Evolutionary conservation across 2,888 invertebrate genomes (phyloP).

Genomic region (Eristalis tenax): DNA sequence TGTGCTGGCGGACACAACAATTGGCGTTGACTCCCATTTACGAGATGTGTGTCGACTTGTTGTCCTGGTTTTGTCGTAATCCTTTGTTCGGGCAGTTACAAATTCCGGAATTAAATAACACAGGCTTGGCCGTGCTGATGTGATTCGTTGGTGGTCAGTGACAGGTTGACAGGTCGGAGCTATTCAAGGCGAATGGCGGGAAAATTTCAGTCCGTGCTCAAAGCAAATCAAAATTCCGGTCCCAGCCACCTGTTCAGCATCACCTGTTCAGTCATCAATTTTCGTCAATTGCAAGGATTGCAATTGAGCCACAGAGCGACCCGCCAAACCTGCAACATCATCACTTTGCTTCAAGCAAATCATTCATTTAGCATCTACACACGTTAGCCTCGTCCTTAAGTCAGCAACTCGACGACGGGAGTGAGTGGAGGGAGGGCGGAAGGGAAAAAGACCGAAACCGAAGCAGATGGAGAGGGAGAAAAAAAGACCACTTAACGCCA

Average conservation of each 20-base stretch:
- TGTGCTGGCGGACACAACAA: background rate
- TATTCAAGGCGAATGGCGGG: background rate
- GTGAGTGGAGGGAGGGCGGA: no score
- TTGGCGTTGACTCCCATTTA: background rate
- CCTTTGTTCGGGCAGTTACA: background rate
- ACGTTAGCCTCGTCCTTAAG: constrained; percentile 25
- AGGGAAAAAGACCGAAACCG: background rate
- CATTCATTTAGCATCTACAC: constrained; percentile 21
- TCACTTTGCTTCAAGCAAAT: constrained; percentile 35
- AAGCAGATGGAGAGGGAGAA: background rate
- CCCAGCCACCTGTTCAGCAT: background rate
- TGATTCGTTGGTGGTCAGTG: background rate
- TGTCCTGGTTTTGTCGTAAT: background rate
- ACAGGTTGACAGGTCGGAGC: background rate
- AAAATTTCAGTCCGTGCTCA: no score
- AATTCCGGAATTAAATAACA: background rate
- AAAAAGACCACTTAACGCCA: constrained; percentile 38
- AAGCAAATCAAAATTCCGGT: no score
- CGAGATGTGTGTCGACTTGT: background rate
- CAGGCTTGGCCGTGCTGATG: no score
- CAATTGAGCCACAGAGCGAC: background rate
- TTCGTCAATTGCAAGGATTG: constrained; percentile 10
- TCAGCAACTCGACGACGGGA: background rate
- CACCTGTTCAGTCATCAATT: constrained; percentile 25
- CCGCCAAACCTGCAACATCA: constrained; percentile 32